Conservation (phyloP, 2,797 vertebrate genomes). For the Falco peregrinus region DNA sequence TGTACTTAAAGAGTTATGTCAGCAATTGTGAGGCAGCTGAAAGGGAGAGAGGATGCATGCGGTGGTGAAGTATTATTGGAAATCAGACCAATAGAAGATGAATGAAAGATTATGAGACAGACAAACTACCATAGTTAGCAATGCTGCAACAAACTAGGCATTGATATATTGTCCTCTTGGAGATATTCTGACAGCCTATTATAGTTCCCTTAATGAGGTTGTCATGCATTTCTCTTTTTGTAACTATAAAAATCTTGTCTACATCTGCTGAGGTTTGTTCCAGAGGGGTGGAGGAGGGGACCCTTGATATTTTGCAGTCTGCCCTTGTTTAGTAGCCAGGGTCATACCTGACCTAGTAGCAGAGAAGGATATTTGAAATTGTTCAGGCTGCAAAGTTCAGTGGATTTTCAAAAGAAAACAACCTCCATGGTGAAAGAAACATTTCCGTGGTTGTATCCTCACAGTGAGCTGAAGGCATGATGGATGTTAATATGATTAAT, state of each 20-base stretch:
- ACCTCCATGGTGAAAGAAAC: slow-evolving; percentile 28
- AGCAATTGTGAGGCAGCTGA: slow-evolving; percentile 77
- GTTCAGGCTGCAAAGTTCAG: slow-evolving; percentile 22
- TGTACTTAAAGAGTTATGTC: slow-evolving; percentile 81
- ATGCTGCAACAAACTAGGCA: slow-evolving; percentile 73
- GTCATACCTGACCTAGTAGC: neutral
- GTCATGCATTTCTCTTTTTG: slow-evolving; percentile 81
- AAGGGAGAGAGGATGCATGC: slow-evolving; percentile 68
- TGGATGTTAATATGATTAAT: slow-evolving; percentile 63
- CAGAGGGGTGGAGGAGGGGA: slow-evolving; percentile 14
- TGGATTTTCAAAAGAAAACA: slow-evolving; percentile 30
- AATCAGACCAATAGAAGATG: slow-evolving; percentile 70
- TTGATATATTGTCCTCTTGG: slow-evolving; percentile 78
- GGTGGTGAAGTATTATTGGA: slow-evolving; percentile 68
- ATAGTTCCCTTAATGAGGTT: slow-evolving; percentile 79
- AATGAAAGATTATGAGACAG: slow-evolving; percentile 73
- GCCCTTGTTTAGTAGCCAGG: neutral
- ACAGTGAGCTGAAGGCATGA: slow-evolving; percentile 52
- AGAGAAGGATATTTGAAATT: neutral
- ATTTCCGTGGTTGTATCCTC: slow-evolving; percentile 13
- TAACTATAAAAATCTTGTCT: slow-evolving; percentile 80
- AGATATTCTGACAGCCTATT: slow-evolving; percentile 76
- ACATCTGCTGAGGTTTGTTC: slow-evolving; percentile 79
- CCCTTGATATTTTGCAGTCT: slow-evolving; percentile 20
- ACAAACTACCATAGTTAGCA: slow-evolving; percentile 65